Base-by-base conservation (phyloP, 2,113 vertebrate genomes). In the Centrocercus urophasianus region DNA sequence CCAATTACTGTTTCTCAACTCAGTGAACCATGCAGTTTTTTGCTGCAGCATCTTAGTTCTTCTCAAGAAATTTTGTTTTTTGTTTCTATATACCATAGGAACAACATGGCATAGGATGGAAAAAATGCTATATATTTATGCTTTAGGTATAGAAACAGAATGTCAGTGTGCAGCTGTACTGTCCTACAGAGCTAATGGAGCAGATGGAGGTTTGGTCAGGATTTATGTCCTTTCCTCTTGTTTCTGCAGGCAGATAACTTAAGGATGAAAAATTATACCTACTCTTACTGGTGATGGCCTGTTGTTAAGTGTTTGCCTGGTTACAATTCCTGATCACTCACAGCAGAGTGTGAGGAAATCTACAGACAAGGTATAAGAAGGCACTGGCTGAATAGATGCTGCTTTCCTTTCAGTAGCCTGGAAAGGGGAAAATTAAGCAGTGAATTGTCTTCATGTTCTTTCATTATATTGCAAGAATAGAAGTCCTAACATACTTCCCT, bases 111-210 rank as follows among this genome's bases (percentile, higher is more conserved):
- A 7, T 71, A 74, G 69, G 22, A 36, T 0, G 17, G 60, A 80
- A 54, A 78, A 74, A 93, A 67, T 0, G 0, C 13, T 60, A 11
- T 50, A 30, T 2, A 4, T 52, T 85, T 65, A 6, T 79, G 69
- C 69, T 76, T 78, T 42, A 60, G 42, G 14, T 43, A 11, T 0
- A 61, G 50, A 75, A 81, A 71, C 10, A 10, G 4, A 0, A 0
- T 54, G 10, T 40, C n/a, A 25, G 3, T 6, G 15, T 48, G 25
- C 27, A 25, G 32, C 22, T 30, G 16, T 34, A 25, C 0, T 2
- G 22, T 72, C 34, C 84, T n/a, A 38, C 47, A 40, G 38, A 61
- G 34, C n/a, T 60, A 47, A 54, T 22, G 34, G 42, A 47, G 67
- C 32, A 56, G 32, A 50, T 0, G 1, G 61, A 86, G 47, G 32